These are phyloP conservation scores for Encarsia formosa DNA, from an alignment of 2,888 invertebrate species.

Conservation along the genomic window DNA sequence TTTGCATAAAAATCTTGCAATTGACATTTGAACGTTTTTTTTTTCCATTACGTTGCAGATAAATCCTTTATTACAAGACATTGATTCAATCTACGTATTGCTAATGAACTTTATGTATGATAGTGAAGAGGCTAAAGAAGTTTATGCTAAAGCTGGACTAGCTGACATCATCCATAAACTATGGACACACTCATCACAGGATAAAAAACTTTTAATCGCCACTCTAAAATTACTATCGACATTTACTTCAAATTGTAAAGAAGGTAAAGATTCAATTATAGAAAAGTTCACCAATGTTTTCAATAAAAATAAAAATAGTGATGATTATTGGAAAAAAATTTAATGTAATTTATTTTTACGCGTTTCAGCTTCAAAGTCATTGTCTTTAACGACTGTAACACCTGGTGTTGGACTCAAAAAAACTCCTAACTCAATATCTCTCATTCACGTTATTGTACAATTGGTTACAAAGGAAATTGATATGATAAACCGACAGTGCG, in stretches of 20 bases:
- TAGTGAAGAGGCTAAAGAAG: constrained; percentile 56
- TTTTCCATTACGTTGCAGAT: constrained; percentile 33
- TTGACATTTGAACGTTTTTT: background rate
- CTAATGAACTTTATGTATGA: constrained; percentile 60
- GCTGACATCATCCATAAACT: constrained; percentile 61
- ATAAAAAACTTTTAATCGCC: constrained; percentile 55
- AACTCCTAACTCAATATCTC: constrained; percentile 53
- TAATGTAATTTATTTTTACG: background rate
- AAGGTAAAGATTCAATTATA: too few species aligned
- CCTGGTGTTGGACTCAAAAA: constrained; percentile 55
- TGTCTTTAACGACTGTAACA: constrained; percentile 54
- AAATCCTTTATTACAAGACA: constrained; percentile 56
- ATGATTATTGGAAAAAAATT: background rate
- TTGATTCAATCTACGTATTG: constrained; percentile 57
- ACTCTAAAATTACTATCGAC: constrained; percentile 60
- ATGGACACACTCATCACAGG: constrained; percentile 66
- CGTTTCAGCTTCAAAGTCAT: constrained; percentile 53
- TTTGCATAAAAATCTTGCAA: constrained; percentile 3
- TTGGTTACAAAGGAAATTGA: constrained; percentile 56
- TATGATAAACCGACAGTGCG: constrained; percentile 50
- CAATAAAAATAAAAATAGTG: background rate
- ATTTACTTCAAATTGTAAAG: constrained; percentile 60
- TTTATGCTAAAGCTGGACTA: constrained; percentile 56
- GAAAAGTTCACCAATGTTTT: too few species aligned
- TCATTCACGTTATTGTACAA: constrained; percentile 55